Base-by-base conservation (phyloP, 2,113 vertebrate genomes). In the Loxodonta africana region DNA sequence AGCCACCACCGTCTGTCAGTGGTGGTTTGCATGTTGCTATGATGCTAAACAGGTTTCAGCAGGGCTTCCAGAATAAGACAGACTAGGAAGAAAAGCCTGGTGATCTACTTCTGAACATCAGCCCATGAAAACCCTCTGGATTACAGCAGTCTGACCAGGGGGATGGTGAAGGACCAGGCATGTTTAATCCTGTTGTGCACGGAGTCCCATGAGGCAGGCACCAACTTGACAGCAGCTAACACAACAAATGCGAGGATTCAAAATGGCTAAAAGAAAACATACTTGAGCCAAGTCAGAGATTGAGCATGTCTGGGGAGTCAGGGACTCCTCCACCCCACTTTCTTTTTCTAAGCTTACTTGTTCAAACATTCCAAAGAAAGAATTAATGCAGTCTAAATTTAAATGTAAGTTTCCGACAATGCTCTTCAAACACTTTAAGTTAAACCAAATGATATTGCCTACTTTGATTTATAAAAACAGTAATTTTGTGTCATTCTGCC, bases 391-490 rank as follows among this genome's bases (percentile, higher is more conserved):
- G 57, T 81, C 26, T 81, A 74, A 85, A 69, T 51, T 44, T 94
- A 73, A 80, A 86, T 51, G 23, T 82, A 71, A 26, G n/a, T 85
- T 74, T 89, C 73, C 71, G 85, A 5, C 10, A 2, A 26, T 89
- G 30, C 23, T 81, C n/a, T 92, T 51, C 57, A 73, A 80, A 84
- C 10, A 65, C 23, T 94, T 85, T 9, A 83, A 37, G n/a, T 80
- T 51, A 62, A 84, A 80, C 44, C 28, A 92, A 71, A 80, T 20
- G 33, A 46, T 93, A 80, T 33, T 81, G 33, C 74, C 60, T 83
- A 33, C 90, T 73, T 62, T 76, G n/a, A 85, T 65, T 46, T 85
- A 26, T 67, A 96, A 92, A 92, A 92, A 76, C n/a, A 63, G 33
- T 21, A 51, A 74, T 85, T 85, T 60, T 5, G 1, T 80, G 48